Conservation (phyloP, 2,888 invertebrate genomes). For the Synanthedon formicaeformis region DNA sequence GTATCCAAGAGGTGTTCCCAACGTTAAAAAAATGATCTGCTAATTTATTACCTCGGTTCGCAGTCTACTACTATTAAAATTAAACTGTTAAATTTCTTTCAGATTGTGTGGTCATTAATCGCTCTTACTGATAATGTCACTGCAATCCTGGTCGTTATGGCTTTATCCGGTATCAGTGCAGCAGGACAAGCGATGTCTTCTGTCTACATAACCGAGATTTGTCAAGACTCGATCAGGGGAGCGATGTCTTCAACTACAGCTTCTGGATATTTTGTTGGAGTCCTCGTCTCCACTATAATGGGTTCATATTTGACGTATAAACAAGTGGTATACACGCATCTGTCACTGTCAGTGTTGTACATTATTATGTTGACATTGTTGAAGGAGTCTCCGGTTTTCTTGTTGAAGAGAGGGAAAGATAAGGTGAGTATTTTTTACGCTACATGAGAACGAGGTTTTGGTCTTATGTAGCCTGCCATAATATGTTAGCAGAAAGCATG, state of each 20-base stretch:
- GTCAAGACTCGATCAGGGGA: slow-evolving; percentile 10
- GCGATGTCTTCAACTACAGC: slow-evolving; percentile 8
- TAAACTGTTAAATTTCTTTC: neutral
- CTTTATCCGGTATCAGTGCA: slow-evolving; percentile 8
- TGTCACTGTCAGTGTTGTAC: slow-evolving; percentile 33
- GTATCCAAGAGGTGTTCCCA: too few relatives aligned
- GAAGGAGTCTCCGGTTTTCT: slow-evolving; percentile 45
- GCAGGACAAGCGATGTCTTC: slow-evolving; percentile 10
- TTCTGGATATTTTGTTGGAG: slow-evolving; percentile 8
- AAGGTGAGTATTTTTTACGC: slow-evolving; percentile 19
- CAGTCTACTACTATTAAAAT: neutral
- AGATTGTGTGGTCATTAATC: slow-evolving; percentile 11
- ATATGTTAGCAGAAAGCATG: too few relatives aligned
- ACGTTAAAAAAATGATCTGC: too few relatives aligned
- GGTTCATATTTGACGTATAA: slow-evolving; percentile 11
- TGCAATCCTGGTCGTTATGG: slow-evolving; percentile 6
- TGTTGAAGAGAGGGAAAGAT: slow-evolving; percentile 35
- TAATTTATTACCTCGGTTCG: too few relatives aligned
- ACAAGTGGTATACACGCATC: slow-evolving; percentile 30
- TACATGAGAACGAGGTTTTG: neutral
- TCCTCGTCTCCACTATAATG: slow-evolving; percentile 8
- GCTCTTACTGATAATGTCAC: slow-evolving; percentile 5
- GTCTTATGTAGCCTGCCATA: too few relatives aligned
- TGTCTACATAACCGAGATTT: slow-evolving; percentile 11
- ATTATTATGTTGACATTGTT: slow-evolving; percentile 27